phyloP scores from a whole-genome alignment of 1,140 invertebrate species.

The Battus philenor region DNA sequence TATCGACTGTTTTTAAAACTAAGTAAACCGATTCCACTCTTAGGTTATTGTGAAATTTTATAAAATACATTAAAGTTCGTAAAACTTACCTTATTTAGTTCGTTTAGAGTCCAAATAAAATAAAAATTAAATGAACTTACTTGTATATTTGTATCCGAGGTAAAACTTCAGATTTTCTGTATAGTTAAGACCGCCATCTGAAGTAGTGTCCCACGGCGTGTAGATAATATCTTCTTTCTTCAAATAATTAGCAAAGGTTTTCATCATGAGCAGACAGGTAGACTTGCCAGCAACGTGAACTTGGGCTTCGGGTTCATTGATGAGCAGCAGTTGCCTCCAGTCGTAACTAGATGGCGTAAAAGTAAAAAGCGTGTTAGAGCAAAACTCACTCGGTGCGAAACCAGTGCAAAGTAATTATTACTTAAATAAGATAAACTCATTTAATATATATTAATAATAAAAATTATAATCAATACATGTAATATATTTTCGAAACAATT shows the following conservation, averaged over 20 bases:
- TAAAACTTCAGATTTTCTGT: conserved; percentile 68
- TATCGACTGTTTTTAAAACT: too few species aligned
- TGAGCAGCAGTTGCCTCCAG: conserved; percentile 82
- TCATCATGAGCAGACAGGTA: conserved; percentile 83
- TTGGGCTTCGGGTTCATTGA: conserved; percentile 84
- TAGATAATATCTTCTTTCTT: conserved; percentile 75
- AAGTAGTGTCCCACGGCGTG: conserved; percentile 74
- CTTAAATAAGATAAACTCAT: not conserved
- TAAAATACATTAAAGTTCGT: too few species aligned
- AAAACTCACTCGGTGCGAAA: conserved; percentile 30
- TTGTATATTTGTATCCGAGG: conserved; percentile 72
- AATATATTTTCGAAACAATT: too few species aligned
- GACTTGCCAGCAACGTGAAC: conserved; percentile 79
- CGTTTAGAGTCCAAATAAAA: too few species aligned
- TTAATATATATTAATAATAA: too few species aligned
- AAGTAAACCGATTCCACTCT: too few species aligned
- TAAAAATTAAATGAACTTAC: conserved; percentile 78
- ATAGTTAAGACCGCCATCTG: conserved; percentile 76
- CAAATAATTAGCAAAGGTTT: conserved; percentile 79
- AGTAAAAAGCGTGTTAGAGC: conserved; percentile 45
- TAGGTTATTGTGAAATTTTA: too few species aligned
- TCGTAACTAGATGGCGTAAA: conserved; percentile 77
- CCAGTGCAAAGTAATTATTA: conserved; percentile 7
- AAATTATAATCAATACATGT: not conserved
- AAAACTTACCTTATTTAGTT: too few species aligned